Percentiles rank a stretch among this genome's conserved stretches.
These are phyloP conservation scores for Hormaphis cornu DNA, from an alignment of 1,140 invertebrate genomes.

Conservation along the genomic window DNA sequence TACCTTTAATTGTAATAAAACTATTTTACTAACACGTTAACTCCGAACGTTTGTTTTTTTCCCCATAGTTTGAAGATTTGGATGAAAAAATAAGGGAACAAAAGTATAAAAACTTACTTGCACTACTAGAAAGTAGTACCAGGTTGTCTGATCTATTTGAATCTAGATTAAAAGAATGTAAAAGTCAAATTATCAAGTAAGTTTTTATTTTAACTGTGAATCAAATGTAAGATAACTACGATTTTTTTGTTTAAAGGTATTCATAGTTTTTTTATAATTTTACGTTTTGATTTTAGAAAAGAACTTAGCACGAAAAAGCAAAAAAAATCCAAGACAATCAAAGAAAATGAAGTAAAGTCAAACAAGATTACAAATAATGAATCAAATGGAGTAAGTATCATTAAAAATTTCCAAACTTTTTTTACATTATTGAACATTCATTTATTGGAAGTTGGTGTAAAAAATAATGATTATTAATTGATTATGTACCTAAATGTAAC, in stretches of 20 bases:
- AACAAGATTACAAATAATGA: background rate
- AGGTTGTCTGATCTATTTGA: conserved; percentile 10
- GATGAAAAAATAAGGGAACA: background rate
- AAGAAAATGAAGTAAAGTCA: background rate
- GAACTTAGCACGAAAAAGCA: too few species aligned
- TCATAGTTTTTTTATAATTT: background rate
- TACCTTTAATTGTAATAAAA: background rate
- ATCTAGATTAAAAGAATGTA: conserved; percentile 17
- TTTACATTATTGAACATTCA: too few species aligned
- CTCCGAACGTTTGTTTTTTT: background rate
- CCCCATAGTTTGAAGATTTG: background rate
- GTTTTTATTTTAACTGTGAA: background rate
- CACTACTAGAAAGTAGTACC: background rate
- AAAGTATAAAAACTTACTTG: conserved; percentile 16
- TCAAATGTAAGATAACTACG: too few species aligned
- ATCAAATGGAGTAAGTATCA: background rate
- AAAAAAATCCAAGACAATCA: background rate
- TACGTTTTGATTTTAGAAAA: background rate
- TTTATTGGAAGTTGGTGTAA: too few species aligned
- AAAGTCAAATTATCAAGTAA: conserved; percentile 23
- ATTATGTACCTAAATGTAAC: background rate
- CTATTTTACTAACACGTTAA: too few species aligned
- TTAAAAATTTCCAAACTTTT: too few species aligned
- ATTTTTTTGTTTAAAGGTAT: background rate
- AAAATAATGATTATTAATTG: too few species aligned